Evolutionary conservation across 2,113 vertebrate genomes (phyloP).

Genomic region (Colius striatus): DNA sequence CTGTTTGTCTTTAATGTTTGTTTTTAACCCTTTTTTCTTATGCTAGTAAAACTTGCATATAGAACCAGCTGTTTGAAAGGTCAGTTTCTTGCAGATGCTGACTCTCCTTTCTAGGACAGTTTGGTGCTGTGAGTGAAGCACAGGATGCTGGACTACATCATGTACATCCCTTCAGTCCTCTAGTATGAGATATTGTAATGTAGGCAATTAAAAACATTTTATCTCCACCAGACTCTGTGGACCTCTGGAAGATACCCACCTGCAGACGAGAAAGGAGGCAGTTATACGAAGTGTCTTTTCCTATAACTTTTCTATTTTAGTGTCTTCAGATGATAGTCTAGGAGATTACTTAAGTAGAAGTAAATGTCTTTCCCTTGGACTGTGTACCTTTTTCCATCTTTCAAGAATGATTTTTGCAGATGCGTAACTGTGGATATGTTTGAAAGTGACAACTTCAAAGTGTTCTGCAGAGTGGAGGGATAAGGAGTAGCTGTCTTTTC

Average conservation of each 20-base stretch:
- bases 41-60: accelerated
- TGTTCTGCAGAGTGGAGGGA: background rate
- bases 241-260: background rate
- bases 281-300: background rate
- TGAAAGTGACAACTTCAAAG: background rate
- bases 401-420: background rate
- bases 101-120: background rate
- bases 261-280: background rate
- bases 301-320: background rate
- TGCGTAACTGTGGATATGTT: background rate
- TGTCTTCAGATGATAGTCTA: background rate
- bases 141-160: background rate
- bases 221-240: background rate
- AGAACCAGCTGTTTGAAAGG: background rate
- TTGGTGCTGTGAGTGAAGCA: background rate
- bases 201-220: background rate
- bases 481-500: background rate
- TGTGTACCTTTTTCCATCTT: background rate
- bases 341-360: background rate
- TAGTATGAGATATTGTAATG: background rate
- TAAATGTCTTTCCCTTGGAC: background rate
- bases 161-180: background rate
- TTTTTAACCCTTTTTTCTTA: background rate
- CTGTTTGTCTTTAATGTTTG: background rate
- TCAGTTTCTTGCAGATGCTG: background rate